Evolutionary conservation across 2,113 vertebrate genomes (phyloP).

Genomic region (Xiphorhynchus elegans): DNA sequence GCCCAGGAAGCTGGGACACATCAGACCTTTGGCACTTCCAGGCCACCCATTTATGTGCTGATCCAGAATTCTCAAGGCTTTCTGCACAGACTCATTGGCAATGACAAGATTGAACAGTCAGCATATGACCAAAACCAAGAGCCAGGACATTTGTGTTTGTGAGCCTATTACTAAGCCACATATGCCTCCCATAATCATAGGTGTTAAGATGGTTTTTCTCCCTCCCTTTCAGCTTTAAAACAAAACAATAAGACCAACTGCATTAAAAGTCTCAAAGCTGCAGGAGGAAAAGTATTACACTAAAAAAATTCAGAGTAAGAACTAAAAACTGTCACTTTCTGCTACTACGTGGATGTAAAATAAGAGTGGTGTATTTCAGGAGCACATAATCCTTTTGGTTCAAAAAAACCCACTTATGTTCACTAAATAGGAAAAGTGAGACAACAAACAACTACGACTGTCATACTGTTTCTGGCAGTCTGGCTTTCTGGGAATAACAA

Average conservation of each 20-base stretch:
- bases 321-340: not conserved
- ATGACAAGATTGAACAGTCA: slow-evolving; percentile 6
- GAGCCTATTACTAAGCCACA: not conserved
- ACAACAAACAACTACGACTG: slow-evolving; percentile 23
- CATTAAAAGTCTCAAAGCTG: not conserved
- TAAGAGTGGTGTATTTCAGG: slow-evolving; percentile 2
- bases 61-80: not conserved
- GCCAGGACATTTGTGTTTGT: not conserved
- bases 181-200: not conserved
- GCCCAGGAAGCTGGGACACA: not conserved
- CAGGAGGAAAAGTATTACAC: not conserved
- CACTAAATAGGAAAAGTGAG: slow-evolving; percentile 3
- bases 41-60: not conserved
- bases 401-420: not conserved
- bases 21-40: not conserved
- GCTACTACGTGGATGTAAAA: not conserved
- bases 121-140: not conserved
- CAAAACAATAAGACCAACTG: not conserved
- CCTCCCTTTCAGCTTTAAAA: not conserved
- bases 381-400: not conserved
- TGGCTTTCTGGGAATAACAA: slow-evolving; percentile 32
- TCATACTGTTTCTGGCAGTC: not conserved
- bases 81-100: not conserved
- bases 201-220: not conserved
- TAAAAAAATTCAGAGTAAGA: not conserved